These are phyloP conservation scores for Phenacoccus solenopsis DNA, from an alignment of 1,140 invertebrate genomes.

Conservation along the genomic window DNA sequence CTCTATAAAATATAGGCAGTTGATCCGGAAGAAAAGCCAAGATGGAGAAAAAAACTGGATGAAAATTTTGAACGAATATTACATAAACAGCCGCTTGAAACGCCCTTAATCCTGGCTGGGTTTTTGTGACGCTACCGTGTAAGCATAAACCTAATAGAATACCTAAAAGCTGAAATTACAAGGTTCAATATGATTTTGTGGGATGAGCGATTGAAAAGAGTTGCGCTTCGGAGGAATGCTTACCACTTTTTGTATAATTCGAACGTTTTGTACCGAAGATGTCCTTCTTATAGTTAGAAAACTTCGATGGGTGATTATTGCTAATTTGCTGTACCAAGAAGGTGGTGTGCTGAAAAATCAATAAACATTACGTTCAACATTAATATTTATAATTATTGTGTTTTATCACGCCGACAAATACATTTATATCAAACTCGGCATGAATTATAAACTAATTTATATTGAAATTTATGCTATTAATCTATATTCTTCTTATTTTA, in stretches of 20 bases:
- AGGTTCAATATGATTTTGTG: background rate
- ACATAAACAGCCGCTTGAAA: slow-evolving; percentile 71
- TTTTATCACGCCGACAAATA: no score
- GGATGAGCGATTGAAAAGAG: background rate
- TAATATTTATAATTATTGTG: no score
- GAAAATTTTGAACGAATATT: slow-evolving; percentile 74
- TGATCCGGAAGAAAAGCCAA: slow-evolving; percentile 63
- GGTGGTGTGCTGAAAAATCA: background rate
- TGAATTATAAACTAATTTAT: no score
- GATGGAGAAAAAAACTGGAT: slow-evolving; percentile 71
- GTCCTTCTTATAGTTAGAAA: slow-evolving; percentile 53
- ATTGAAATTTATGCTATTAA: no score
- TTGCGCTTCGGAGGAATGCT: background rate
- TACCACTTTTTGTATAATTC: slow-evolving; percentile 65
- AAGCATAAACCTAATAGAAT: slow-evolving; percentile 67
- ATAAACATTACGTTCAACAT: no score
- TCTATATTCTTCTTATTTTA: no score
- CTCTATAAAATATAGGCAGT: slow-evolving; percentile 60
- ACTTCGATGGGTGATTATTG: slow-evolving; percentile 35
- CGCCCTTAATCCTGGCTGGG: slow-evolving; percentile 65
- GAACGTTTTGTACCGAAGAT: slow-evolving; percentile 51
- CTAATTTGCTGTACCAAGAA: background rate
- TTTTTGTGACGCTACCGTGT: slow-evolving; percentile 47
- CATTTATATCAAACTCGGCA: no score
- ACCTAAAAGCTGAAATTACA: slow-evolving; percentile 45